Base-by-base conservation (phyloP, 2,797 vertebrate species). In the Fundulus diaphanus region DNA sequence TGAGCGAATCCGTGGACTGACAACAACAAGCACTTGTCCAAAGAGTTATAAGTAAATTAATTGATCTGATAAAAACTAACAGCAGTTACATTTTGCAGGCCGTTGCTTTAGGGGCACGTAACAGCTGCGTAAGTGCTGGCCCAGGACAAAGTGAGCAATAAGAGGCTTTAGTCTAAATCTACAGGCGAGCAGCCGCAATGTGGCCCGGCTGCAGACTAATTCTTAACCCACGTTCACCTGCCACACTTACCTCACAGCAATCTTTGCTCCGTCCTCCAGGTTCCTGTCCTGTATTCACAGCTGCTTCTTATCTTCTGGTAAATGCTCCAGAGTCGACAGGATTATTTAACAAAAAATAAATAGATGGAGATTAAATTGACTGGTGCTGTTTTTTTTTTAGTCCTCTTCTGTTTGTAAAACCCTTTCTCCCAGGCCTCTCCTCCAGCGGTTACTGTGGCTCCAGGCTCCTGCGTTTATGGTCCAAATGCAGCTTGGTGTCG, bases 91-190 rank as follows among this genome's bases (percentile, higher is more conserved):
- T 68, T 67, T 24, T 54, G 1, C 33, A 67, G 29, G 31, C 31
- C 42, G 20, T 73, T 74, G 33, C 79, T 74, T 82, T 40, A 56
- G 77, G 70, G 73, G 52, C 3, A 63, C 69, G 82, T 80, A 84
- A 91, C 74, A 87, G 88, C 83, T 83, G 74, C 85, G 85, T 85
- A 90, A 89, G 67, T 82, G 84, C 85, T 87, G 86, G 79, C 84
- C 76, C 81, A 80, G 79, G 73, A 79, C 73, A 24, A 9, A 68
- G 88, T 33, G 69, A 90, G 84, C 85, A 82, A 67, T 96, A 96
- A 96, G 94, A 92, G 89, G 95, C 94, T 96, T 96, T 95, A 79
- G 83, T 75, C 85, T 91, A 94, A 96, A 95, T 91, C 93, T 87
- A 77, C 70, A 83, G 87, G 85, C 80, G 86, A 89, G 88, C 85